Base-by-base conservation (phyloP, 2,888 invertebrate species). In the Andrena fulva region DNA sequence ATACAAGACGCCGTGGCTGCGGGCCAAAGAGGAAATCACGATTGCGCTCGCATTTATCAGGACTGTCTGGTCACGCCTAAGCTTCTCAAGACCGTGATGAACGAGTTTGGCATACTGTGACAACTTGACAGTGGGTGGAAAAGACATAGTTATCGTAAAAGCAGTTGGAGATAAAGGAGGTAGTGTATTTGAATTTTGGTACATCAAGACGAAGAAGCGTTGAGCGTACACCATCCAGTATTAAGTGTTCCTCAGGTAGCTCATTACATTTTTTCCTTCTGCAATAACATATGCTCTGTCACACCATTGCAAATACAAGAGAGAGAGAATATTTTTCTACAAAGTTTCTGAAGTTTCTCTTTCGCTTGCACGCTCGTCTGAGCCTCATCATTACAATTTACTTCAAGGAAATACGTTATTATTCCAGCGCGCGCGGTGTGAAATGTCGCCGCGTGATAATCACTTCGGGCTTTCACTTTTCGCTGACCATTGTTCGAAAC, bases 1-100 rank as follows among this genome's bases (percentile, higher is more conserved):
- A 91, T 95, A 2, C 94, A 95, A 85, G 95, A 95, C 59, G 95
- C 95, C 0, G 94, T 95, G 75, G 70, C 89, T 0, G 92, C 92
- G 0, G 95, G 95, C 0, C 92, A 92, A 6, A 91, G 85, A 16
- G 79, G 91, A 7, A 94, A 82, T 16, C 91, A 93, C 0, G 94
- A 95, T 77, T 96, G 96, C 85, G 89, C 90, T 16, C 29, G 48
- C 12, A 87, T 90, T 7, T 95, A 94, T 88, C 89, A 91, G 0
- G 94, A 94, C 0, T 95, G 95, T 70, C 80, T 84, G 6, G 81
- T 93, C 27, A 87, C 90, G 4, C 88, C 89, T 6, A 85, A 84
- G 64, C 68, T 92, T 2, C 68, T 94, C 16, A 85, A 85, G 10
- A 91, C 82, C 12, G 50, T 92, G 24, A 85, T 93, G 76, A 79